phyloP scores from a whole-genome alignment of 2,113 vertebrate species.

The Spilogale gracilis region DNA sequence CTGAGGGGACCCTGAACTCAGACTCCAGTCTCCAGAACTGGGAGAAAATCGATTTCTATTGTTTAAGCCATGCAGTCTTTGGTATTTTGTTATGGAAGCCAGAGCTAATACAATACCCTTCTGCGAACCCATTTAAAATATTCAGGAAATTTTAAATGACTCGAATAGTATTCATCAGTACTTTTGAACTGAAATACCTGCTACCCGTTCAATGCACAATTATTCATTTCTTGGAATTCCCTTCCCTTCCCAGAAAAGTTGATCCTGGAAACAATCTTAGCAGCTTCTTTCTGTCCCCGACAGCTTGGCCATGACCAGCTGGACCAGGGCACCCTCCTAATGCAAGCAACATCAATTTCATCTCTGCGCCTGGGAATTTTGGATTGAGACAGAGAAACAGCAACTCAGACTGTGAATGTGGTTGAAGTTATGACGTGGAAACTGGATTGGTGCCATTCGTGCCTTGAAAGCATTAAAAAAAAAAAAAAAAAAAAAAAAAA shows the following conservation, averaged over 20 bases:
- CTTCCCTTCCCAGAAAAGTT: background rate
- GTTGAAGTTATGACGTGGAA: too few species aligned
- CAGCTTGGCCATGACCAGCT: background rate
- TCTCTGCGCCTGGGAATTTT: background rate
- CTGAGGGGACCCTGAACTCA: background rate
- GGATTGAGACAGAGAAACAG: background rate
- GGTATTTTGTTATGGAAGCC: background rate
- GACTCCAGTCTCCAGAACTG: background rate
- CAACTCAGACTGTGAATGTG: background rate
- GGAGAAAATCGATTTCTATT: background rate
- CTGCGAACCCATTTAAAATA: background rate
- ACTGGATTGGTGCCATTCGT: accelerated
- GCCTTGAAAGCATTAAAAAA: background rate
- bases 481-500: background rate
- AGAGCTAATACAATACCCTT: background rate
- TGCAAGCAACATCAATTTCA: too few species aligned
- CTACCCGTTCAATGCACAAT: background rate
- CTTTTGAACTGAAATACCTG: background rate
- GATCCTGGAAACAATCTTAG: background rate
- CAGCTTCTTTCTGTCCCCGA: background rate
- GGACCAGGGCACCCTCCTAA: background rate
- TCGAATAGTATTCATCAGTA: background rate
- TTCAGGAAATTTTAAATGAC: background rate
- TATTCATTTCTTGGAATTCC: background rate
- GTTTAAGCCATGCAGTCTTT: background rate